Evolutionary conservation across 1,140 invertebrate species (phyloP).

Genomic region (Drosophila tani): DNA sequence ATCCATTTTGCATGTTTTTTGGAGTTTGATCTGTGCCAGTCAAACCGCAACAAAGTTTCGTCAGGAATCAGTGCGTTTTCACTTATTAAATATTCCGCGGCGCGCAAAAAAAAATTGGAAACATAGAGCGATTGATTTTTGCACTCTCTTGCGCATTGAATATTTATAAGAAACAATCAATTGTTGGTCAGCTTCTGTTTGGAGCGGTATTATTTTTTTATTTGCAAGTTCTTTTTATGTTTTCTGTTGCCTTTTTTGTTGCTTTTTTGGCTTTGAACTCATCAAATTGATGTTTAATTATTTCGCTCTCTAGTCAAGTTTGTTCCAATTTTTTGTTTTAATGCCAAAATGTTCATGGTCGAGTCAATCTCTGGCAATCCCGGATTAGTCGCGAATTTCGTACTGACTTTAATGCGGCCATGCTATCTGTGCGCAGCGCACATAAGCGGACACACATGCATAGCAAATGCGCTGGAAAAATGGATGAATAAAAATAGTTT

Average conservation of each 20-base stretch:
- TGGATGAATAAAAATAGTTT: constrained; percentile 53
- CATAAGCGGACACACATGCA: constrained; percentile 23
- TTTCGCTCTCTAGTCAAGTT: constrained; percentile 55
- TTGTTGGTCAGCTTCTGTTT: constrained; percentile 49
- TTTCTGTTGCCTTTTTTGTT: neutral
- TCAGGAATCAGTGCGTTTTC: constrained; percentile 41
- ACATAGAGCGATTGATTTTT: constrained; percentile 44
- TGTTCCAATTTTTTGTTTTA: constrained; percentile 28
- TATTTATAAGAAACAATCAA: constrained; percentile 60
- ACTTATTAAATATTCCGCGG: constrained; percentile 49
- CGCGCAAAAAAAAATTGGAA: constrained; percentile 25
- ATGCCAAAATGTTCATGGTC: constrained; percentile 54
- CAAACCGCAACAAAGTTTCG: constrained; percentile 45
- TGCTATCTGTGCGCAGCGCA: neutral
- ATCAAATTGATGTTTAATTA: constrained; percentile 72
- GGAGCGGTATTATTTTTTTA: constrained; percentile 14
- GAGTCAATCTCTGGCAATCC: constrained; percentile 69
- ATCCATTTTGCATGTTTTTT: constrained; percentile 34
- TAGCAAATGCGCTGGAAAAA: constrained; percentile 28
- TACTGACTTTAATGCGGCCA: constrained; percentile 58
- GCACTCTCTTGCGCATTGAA: constrained; percentile 41
- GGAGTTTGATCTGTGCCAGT: constrained; percentile 34
- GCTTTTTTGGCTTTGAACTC: constrained; percentile 30
- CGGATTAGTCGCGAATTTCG: constrained; percentile 55
- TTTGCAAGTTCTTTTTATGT: neutral